Conservation (phyloP, 2,113 vertebrate species). For the Chinchilla lanigera region DNA sequence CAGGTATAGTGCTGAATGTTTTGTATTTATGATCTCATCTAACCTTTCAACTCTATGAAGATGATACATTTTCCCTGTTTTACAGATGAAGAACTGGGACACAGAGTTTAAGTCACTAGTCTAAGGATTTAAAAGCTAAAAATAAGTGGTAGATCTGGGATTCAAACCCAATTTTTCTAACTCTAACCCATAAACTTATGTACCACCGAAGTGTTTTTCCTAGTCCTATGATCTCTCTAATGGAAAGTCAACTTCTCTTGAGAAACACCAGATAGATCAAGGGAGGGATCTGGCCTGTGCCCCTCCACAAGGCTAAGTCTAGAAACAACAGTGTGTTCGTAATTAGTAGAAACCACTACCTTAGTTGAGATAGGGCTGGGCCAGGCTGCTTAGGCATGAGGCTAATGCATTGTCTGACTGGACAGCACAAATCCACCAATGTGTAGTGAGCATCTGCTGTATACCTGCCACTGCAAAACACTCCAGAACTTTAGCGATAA, state of each 20-base stretch:
- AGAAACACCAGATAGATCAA: neutral
- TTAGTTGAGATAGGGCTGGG: neutral
- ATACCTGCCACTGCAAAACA: neutral
- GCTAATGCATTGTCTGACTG: fast-evolving
- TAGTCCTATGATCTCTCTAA: neutral
- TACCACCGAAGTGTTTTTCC: neutral
- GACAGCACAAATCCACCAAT: neutral
- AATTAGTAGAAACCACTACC: neutral
- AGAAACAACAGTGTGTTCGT: neutral
- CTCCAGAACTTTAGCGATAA: neutral
- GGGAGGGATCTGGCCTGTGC: neutral
- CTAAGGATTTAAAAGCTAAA: neutral
- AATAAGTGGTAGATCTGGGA: neutral
- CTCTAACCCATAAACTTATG: neutral
- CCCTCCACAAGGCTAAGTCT: neutral
- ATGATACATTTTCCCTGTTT: neutral
- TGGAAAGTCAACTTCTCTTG: neutral
- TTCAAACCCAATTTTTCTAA: neutral
- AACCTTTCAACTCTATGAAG: neutral
- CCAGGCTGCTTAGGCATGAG: too few species aligned
- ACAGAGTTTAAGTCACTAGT: neutral
- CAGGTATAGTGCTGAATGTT: neutral
- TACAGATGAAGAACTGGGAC: neutral
- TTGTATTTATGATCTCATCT: neutral
- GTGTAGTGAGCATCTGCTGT: neutral